Percentiles rank a stretch among this genome's conserved stretches.
phyloP scores from a whole-genome alignment of 2,113 vertebrate species.

The Albula glossodonta region DNA sequence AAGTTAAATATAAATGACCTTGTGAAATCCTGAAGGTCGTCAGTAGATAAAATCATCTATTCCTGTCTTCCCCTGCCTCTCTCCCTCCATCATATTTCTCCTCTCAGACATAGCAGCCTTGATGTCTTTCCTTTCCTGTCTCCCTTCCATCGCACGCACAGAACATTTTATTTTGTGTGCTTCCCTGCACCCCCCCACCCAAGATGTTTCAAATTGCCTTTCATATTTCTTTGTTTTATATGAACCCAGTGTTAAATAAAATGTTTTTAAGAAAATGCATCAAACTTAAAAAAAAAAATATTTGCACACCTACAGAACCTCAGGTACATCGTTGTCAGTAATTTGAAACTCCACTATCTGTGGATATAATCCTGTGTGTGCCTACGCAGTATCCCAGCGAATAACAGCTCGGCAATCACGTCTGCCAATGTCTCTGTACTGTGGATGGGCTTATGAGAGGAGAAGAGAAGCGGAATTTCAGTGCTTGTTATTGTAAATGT shows the following conservation, averaged over 20 bases:
- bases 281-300: constrained; percentile 3
- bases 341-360: constrained; percentile 10
- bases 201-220: neutral
- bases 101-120: neutral
- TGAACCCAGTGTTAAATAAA: neutral
- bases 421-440: neutral
- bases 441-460: neutral
- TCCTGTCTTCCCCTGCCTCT: neutral
- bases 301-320: neutral
- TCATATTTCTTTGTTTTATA: neutral
- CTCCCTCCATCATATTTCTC: neutral
- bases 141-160: neutral
- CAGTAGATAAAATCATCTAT: too few relatives aligned
- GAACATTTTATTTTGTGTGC: neutral
- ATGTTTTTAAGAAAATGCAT: neutral
- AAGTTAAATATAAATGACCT: too few relatives aligned
- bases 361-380: neutral
- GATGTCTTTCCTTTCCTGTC: neutral
- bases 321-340: neutral
- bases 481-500: constrained; percentile 20
- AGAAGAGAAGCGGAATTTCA: neutral
- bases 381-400: neutral
- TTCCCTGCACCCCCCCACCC: neutral
- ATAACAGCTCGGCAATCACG: neutral
- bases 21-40: too few relatives aligned